These are phyloP conservation scores for Lycocorax pyrrhopterus DNA, from an alignment of 2,113 vertebrate genomes.

Conservation along the genomic window DNA sequence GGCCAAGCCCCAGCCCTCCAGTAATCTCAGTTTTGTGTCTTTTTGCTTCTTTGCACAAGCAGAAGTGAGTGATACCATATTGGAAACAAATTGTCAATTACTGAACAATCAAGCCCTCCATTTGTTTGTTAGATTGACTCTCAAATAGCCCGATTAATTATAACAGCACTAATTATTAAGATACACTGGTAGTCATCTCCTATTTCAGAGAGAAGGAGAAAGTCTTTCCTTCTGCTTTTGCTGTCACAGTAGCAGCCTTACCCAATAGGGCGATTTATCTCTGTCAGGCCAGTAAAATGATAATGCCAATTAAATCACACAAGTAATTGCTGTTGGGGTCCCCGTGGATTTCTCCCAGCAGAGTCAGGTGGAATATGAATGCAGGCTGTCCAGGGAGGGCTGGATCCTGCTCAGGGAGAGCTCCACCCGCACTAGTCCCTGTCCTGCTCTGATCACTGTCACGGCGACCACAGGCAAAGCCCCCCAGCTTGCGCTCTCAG, in stretches of 20 bases:
- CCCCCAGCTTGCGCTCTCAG: neutral
- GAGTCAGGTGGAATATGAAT: slow-evolving; percentile 77
- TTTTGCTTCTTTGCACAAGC: neutral
- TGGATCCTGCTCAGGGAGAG: neutral
- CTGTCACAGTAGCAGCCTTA: slow-evolving; percentile 63
- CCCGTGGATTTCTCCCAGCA: slow-evolving; percentile 77
- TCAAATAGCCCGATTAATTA: slow-evolving; percentile 73
- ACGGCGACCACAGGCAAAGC: neutral
- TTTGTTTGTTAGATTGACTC: slow-evolving; percentile 69
- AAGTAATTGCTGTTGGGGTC: slow-evolving; percentile 86
- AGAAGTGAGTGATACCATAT: neutral
- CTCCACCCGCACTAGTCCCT: neutral
- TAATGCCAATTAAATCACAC: slow-evolving; percentile 92
- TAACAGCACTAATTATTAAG: slow-evolving; percentile 73
- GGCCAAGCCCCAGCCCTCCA: neutral
- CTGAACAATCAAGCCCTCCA: slow-evolving; percentile 61
- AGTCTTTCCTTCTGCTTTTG: slow-evolving; percentile 40
- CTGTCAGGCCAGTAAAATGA: slow-evolving; percentile 91
- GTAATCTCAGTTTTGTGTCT: neutral
- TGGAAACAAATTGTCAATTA: slow-evolving; percentile 68
- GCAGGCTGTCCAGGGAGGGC: slow-evolving; percentile 48
- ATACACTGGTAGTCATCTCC: slow-evolving; percentile 66
- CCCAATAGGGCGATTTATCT: slow-evolving; percentile 83
- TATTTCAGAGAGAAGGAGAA: slow-evolving; percentile 32
- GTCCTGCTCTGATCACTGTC: fast-evolving